Base-by-base conservation (phyloP, 2,113 vertebrate genomes). In the Oryzias curvinotus region DNA sequence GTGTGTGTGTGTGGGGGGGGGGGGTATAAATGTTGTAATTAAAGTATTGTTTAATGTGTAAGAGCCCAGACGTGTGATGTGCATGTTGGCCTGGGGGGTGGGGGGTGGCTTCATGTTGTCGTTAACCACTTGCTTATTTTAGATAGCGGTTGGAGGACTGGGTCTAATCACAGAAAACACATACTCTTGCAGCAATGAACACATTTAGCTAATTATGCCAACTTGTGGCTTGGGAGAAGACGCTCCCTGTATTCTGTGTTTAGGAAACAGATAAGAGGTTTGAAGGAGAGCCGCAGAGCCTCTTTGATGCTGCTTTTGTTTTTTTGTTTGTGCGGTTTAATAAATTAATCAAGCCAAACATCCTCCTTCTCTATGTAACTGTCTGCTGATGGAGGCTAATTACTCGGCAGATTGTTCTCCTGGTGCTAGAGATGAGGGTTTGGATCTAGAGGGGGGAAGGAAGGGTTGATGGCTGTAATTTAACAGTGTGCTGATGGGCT, bases 401-500 rank as follows among this genome's bases (percentile, higher is more conserved):
- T 93, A 90, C 84, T 87, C 77, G 73, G 87, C 85, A 91, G 89
- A 93, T 90, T 89, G 90, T 91, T 90, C 89, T 92, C 90, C 85
- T 89, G 88, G 84, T 91, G 89, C 86, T 87, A 68, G 85, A 85
- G 85, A 88, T 85, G 85, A 85, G 86, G 87, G 87, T 90, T 88
- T 90, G 86, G 86, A 90, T 90, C 83, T 85, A 70, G 80, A 65
- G 66, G 70, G 81, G 82, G 77, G 47, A 49, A 21, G 74, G 50
- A 71, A 60, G 65, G 60, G 77, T 70, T 85, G 84, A 89, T 88
- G 82, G 74, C 82, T 87, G 82, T 84, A 87, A 86, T 88, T 91
- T 86, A 87, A 81, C 81, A 81, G 85, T 83, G 83, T 82, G 78
- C 83, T 88, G 87, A 87, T 83, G 79, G 85, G 77, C 80, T 84